Evolutionary conservation across 2,113 vertebrate species (phyloP), one percentile per base, ranked within the genome.

Genomic region (Scomber japonicus): DNA sequence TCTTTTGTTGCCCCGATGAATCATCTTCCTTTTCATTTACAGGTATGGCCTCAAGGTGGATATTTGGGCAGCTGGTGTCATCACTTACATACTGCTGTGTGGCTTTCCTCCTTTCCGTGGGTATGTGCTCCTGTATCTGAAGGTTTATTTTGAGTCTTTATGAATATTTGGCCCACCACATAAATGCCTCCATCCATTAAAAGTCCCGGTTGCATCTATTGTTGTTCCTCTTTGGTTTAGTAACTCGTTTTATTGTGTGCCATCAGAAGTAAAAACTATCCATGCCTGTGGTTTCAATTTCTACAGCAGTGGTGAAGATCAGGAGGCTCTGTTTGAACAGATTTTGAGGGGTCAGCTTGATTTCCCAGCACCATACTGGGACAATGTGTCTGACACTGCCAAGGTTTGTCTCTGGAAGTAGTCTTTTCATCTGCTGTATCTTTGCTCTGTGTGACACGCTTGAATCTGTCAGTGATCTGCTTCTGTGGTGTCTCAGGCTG

Each of bases 11-110:
- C 15, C 55, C 19, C 63, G 12, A 69, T 44, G n/a, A 3, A 50
- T 3, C 35, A 3, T 67, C 11, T 62, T 31, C 21, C 44, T 79
- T 45, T 88, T 51, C 71, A 77, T 87, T 90, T 85, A 65, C 83
- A 99, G 98, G 63, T 99, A 99, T 53, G 97, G 98, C 85, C 95
- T 99, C 83, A 98, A 99, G 86, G 97, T 99, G 87, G 98, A 99
- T 93, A 96, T 99, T 92, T 99, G 98, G 98, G 98, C 98, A 40
- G 97, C 97, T 10, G 98, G 98, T 7, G 97, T 99, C 59, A 99
- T 99, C 88, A 97, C 96, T 67, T 99, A 98, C 86, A 99, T 99
- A 71, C 95, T 99, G 82, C 95, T 99, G 53, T 99, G 97, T 92
- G 98, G 98, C 30, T 99, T 99, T 85, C 98, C 98, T 92, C 98